phyloP scores from a whole-genome alignment of 2,888 invertebrate species.

The Perdita meconis region DNA sequence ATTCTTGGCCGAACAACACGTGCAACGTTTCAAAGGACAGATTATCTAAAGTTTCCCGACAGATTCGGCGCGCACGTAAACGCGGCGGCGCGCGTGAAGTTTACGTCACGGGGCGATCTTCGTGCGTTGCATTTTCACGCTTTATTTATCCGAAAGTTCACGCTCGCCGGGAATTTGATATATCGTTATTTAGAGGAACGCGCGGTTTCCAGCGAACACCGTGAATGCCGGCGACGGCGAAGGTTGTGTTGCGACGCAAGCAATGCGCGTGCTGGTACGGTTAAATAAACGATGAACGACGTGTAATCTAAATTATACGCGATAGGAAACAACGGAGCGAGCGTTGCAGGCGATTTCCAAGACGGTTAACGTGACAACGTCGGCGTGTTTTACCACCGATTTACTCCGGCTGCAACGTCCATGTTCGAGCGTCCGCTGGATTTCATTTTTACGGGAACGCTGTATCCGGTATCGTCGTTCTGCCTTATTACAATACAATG shows the following conservation, averaged over 20 bases:
- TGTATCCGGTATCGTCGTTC: slow-evolving; percentile 22
- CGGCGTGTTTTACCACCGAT: slow-evolving; percentile 42
- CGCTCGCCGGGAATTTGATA: slow-evolving; percentile 23
- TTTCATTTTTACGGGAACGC: slow-evolving; percentile 22
- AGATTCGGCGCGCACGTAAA: background rate
- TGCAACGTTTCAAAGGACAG: background rate
- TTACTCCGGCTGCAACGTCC: slow-evolving; percentile 37
- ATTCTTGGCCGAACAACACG: background rate
- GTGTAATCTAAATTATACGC: slow-evolving; percentile 54
- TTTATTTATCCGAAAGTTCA: slow-evolving; percentile 27
- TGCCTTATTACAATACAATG: slow-evolving; percentile 52
- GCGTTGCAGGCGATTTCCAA: slow-evolving; percentile 52
- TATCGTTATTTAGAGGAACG: slow-evolving; percentile 32
- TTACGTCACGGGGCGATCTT: slow-evolving; percentile 1
- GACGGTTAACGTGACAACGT: slow-evolving; percentile 40
- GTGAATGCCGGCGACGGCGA: slow-evolving; percentile 37
- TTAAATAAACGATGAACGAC: slow-evolving; percentile 59
- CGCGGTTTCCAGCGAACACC: slow-evolving; percentile 14
- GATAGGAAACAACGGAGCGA: slow-evolving; percentile 50
- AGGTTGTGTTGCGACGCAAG: slow-evolving; percentile 39
- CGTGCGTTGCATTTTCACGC: background rate
- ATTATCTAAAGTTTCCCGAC: background rate
- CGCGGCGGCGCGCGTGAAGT: background rate
- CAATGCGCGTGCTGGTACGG: slow-evolving; percentile 46
- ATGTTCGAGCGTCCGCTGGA: slow-evolving; percentile 25